These are phyloP conservation scores for Xenopus borealis DNA, from an alignment of 2,113 vertebrate species.

Conservation along the genomic window DNA sequence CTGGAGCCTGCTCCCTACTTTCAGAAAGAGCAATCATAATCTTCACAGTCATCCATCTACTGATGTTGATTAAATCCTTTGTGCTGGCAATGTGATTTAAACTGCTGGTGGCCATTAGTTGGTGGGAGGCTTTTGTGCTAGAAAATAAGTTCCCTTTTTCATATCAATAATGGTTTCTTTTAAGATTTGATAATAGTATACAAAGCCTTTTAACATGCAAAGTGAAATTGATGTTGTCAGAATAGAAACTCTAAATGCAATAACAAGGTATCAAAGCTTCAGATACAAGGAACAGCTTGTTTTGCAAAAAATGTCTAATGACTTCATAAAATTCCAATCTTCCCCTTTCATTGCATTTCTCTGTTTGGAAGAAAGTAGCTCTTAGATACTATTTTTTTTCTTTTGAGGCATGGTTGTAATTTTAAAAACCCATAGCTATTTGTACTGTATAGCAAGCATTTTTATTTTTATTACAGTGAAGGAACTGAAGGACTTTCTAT, in stretches of 20 bases:
- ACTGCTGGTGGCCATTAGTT: slow-evolving; percentile 46
- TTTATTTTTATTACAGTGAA: not conserved
- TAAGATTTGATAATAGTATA: slow-evolving; percentile 39
- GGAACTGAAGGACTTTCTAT: not conserved
- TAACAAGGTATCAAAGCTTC: slow-evolving; percentile 49
- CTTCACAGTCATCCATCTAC: not conserved
- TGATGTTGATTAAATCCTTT: slow-evolving; percentile 51
- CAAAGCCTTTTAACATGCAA: slow-evolving; percentile 48
- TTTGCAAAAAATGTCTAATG: slow-evolving; percentile 40
- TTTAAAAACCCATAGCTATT: slow-evolving; percentile 9
- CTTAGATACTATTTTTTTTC: slow-evolving; percentile 49
- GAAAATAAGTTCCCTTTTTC: slow-evolving; percentile 46
- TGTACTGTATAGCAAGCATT: not conserved
- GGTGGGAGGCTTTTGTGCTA: slow-evolving; percentile 30
- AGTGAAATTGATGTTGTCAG: slow-evolving; percentile 49
- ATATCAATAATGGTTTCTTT: slow-evolving; percentile 43
- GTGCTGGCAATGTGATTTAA: slow-evolving; percentile 48
- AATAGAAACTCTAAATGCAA: slow-evolving; percentile 44
- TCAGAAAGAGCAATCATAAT: slow-evolving; percentile 18
- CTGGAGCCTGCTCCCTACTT: slow-evolving; percentile 6
- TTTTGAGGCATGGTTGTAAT: slow-evolving; percentile 12
- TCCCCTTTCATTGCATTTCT: slow-evolving; percentile 51
- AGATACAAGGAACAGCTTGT: slow-evolving; percentile 48
- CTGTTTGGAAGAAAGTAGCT: slow-evolving; percentile 49
- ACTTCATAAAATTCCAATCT: slow-evolving; percentile 41